Percentiles rank a stretch among this genome's conserved stretches.
Evolutionary conservation across 2,797 vertebrate genomes (phyloP).

Genomic region (Arrhamphus sclerolepis): DNA sequence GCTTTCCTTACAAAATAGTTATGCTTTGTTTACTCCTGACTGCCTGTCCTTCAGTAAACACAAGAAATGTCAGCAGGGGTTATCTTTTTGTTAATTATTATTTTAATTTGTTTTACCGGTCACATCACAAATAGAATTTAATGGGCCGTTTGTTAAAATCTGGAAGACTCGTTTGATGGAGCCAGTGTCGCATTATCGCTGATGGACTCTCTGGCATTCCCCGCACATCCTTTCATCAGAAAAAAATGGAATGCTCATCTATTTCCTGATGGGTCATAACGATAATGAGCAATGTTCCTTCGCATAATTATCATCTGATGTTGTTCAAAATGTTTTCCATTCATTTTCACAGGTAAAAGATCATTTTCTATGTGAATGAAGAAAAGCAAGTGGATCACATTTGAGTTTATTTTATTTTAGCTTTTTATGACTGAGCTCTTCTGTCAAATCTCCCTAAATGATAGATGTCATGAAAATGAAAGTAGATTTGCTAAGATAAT

Average conservation of each 20-base stretch:
- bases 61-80: conserved; percentile 3
- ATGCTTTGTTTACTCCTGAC: not conserved
- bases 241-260: not conserved
- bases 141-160: conserved; percentile 39
- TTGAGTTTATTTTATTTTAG: not conserved
- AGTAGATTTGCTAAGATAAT: no score
- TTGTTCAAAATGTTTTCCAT: conserved; percentile 27
- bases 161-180: conserved; percentile 20
- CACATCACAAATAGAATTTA: not conserved
- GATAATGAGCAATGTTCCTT: conserved; percentile 25
- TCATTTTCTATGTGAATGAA: conserved; percentile 14
- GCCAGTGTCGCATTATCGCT: conserved; percentile 10
- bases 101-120: conserved; percentile 17
- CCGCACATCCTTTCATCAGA: conserved; percentile 34
- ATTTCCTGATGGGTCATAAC: conserved; percentile 9
- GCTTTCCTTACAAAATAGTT: not conserved
- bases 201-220: conserved; percentile 51
- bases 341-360: conserved; percentile 12
- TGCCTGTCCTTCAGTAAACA: conserved; percentile 13
- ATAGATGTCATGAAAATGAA: no score
- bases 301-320: conserved; percentile 31
- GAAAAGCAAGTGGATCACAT: not conserved
- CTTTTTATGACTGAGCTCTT: not conserved
- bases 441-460: not conserved
- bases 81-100: not conserved